phyloP scores from a whole-genome alignment of 2,888 invertebrate genomes.

The Pandemis cinnamomeana region DNA sequence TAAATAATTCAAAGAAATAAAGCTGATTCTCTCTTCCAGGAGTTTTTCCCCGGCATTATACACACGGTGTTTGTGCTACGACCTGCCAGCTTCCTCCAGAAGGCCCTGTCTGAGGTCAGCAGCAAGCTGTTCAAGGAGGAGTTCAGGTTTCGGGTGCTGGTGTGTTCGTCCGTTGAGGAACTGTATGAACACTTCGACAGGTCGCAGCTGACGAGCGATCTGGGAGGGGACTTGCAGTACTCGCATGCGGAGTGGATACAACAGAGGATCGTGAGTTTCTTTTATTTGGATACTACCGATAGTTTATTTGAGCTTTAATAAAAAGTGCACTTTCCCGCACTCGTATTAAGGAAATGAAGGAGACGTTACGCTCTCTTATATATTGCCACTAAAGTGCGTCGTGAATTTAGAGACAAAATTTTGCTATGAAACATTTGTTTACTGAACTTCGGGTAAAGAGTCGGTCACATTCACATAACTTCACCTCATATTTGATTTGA shows the following conservation, averaged over 20 bases:
- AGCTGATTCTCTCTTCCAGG: slow-evolving; percentile 83
- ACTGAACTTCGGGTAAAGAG: no score
- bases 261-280: slow-evolving; percentile 93
- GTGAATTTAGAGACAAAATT: no score
- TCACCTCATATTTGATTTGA: no score
- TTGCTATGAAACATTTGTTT: no score
- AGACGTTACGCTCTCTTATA: no score
- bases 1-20: neutral
- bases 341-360: no score
- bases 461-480: no score
- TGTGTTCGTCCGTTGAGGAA: slow-evolving; percentile 94
- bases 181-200: slow-evolving; percentile 93
- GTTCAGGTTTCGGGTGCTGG: slow-evolving; percentile 94
- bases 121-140: slow-evolving; percentile 95
- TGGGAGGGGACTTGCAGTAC: slow-evolving; percentile 95
- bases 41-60: slow-evolving; percentile 96
- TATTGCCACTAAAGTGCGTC: no score
- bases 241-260: slow-evolving; percentile 98
- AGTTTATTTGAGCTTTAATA: no score
- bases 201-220: slow-evolving; percentile 93
- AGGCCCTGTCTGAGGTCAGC: slow-evolving; percentile 98
- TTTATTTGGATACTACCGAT: no score
- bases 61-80: slow-evolving; percentile 97
- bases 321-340: no score
- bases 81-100: slow-evolving; percentile 97